These are phyloP conservation scores for Dryomyza anilis DNA, from an alignment of 2,888 invertebrate genomes.

Conservation along the genomic window DNA sequence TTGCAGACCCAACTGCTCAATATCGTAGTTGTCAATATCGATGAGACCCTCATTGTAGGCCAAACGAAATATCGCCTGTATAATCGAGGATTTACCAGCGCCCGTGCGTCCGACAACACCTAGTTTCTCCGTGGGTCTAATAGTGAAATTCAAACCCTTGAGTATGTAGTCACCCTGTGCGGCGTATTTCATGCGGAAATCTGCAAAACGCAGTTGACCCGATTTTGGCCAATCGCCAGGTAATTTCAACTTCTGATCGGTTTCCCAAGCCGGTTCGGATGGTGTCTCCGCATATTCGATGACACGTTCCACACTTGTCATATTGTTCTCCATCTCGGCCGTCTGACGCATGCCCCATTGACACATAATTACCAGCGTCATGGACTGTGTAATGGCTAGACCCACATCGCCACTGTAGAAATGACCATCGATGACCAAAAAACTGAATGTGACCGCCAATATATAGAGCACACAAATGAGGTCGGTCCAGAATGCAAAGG, in stretches of 20 bases:
- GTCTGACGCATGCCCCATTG: conserved; percentile 87
- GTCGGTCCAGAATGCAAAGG: conserved; percentile 93
- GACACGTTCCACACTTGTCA: conserved; percentile 84
- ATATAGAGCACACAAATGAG: conserved; percentile 87
- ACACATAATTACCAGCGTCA: conserved; percentile 73
- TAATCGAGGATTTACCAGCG: conserved; percentile 84
- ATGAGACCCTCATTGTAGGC: conserved; percentile 79
- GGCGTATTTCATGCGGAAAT: conserved; percentile 73
- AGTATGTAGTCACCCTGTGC: conserved; percentile 73
- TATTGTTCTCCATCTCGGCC: conserved; percentile 80
- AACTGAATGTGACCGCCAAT: conserved; percentile 81
- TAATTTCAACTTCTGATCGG: conserved; percentile 48
- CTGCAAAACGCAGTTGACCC: conserved; percentile 70
- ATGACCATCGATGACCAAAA: conserved; percentile 68
- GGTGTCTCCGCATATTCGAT: conserved; percentile 77
- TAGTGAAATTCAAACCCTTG: conserved; percentile 70
- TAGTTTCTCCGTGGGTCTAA: conserved; percentile 66
- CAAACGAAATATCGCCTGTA: conserved; percentile 82
- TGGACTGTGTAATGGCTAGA: conserved; percentile 74
- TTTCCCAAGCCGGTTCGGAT: conserved; percentile 66
- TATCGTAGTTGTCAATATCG: conserved; percentile 76
- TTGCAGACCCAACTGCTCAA: conserved; percentile 72
- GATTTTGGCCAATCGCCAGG: conserved; percentile 71
- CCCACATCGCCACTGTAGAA: conserved; percentile 70
- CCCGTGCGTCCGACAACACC: conserved; percentile 89